phyloP scores from a whole-genome alignment of 2,888 invertebrate species.

The Melieria crassipennis region DNA sequence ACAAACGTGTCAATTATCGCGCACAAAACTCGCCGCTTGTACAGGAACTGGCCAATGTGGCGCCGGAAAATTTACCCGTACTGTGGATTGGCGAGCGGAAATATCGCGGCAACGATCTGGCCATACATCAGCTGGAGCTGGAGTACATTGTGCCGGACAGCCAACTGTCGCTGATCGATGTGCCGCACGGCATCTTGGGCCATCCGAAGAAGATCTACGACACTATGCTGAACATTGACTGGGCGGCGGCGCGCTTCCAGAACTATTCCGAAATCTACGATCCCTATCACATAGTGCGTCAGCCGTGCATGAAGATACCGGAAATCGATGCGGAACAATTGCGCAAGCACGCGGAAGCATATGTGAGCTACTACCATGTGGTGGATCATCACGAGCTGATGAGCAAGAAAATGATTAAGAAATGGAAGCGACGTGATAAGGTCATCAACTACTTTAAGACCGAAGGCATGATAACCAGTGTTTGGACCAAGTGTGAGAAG shows the following conservation, averaged over 20 bases:
- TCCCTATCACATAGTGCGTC: constrained; percentile 57
- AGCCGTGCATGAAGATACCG: constrained; percentile 55
- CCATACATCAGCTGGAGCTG: constrained; percentile 57
- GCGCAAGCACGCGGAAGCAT: constrained; percentile 44
- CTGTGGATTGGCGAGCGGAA: constrained; percentile 63
- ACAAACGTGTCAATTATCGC: constrained; percentile 57
- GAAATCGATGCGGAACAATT: constrained; percentile 45
- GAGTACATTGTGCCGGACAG: constrained; percentile 60
- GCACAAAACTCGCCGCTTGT: constrained; percentile 60
- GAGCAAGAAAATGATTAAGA: constrained; percentile 42
- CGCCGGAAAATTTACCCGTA: constrained; percentile 54
- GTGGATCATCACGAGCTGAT: constrained; percentile 48
- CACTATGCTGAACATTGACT: constrained; percentile 55
- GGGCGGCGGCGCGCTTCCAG: constrained; percentile 54
- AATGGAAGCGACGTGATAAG: constrained; percentile 53
- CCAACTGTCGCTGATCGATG: constrained; percentile 57
- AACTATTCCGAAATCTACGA: constrained; percentile 54
- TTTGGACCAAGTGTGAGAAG: constrained; percentile 44
- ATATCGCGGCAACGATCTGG: constrained; percentile 60
- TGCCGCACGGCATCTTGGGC: constrained; percentile 61
- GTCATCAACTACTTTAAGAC: constrained; percentile 48
- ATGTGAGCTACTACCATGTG: constrained; percentile 53
- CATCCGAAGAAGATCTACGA: constrained; percentile 60
- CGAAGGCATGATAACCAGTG: constrained; percentile 48
- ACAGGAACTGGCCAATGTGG: constrained; percentile 55